Percentiles rank a stretch among this genome's conserved stretches.
phyloP scores from a whole-genome alignment of 2,113 vertebrate species.

The Anthoscopus minutus region DNA sequence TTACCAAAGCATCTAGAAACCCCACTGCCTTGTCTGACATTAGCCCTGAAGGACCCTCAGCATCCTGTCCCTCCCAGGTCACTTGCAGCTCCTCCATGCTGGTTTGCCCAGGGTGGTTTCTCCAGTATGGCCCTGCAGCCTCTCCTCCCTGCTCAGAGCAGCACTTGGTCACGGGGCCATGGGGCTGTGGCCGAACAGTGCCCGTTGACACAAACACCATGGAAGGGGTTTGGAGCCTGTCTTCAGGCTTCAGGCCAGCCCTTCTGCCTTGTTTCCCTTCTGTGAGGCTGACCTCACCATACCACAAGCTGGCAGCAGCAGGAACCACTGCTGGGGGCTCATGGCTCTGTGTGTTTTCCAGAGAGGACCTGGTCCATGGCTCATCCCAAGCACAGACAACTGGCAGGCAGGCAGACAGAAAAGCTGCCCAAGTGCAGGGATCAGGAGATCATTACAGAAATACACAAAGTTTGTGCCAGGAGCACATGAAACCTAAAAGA shows the following conservation, averaged over 20 bases:
- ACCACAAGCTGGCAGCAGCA: not conserved
- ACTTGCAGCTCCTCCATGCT: not conserved
- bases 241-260: not conserved
- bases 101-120: not conserved
- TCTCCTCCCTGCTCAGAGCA: not conserved
- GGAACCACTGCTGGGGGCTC: not conserved
- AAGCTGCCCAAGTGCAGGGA: not conserved
- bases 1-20: not conserved
- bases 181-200: fast-evolving
- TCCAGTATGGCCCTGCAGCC: not conserved
- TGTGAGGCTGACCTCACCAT: fast-evolving
- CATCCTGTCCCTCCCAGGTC: not conserved
- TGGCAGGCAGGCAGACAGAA: not conserved
- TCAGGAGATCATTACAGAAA: not conserved
- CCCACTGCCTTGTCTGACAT: not conserved
- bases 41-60: not conserved
- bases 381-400: not conserved
- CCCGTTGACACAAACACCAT: not conserved
- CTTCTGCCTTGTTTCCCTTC: not conserved
- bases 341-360: fast-evolving
- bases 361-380: not conserved
- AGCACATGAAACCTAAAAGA: not conserved
- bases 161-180: fast-evolving
- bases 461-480: not conserved
- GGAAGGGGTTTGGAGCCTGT: not conserved